These are phyloP conservation scores for Gobio occitaniae DNA, from an alignment of 2,797 vertebrate genomes.

Conservation along the genomic window DNA sequence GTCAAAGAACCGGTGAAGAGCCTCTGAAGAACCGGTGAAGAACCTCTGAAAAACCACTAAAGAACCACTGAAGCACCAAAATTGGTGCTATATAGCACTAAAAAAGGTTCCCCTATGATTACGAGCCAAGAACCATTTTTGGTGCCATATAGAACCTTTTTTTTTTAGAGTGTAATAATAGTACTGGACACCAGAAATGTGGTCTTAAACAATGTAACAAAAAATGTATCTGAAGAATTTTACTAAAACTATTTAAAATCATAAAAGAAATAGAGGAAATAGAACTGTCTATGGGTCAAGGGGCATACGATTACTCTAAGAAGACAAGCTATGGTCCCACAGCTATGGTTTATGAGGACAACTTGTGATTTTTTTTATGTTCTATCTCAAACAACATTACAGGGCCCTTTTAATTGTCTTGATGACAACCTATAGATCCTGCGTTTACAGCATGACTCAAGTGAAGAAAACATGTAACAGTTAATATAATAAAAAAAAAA, in stretches of 20 bases:
- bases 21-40: too few species aligned
- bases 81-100: too few species aligned
- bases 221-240: background rate
- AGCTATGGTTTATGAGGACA: conserved; percentile 1
- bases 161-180: too few species aligned
- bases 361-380: background rate
- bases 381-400: background rate
- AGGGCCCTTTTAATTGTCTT: background rate
- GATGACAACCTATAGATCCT: background rate
- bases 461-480: background rate
- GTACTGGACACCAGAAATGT: background rate
- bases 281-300: background rate
- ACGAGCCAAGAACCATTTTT: too few species aligned
- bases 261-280: background rate
- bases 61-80: too few species aligned
- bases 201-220: background rate
- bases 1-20: too few species aligned
- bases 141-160: too few species aligned
- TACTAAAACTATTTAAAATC: background rate
- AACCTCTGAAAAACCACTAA: too few species aligned
- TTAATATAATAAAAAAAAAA: background rate
- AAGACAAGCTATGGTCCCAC: background rate
- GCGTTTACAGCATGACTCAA: background rate
- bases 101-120: too few species aligned
- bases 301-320: background rate